Conservation (phyloP, 2,888 invertebrate genomes). For the Rosalia funebris region DNA sequence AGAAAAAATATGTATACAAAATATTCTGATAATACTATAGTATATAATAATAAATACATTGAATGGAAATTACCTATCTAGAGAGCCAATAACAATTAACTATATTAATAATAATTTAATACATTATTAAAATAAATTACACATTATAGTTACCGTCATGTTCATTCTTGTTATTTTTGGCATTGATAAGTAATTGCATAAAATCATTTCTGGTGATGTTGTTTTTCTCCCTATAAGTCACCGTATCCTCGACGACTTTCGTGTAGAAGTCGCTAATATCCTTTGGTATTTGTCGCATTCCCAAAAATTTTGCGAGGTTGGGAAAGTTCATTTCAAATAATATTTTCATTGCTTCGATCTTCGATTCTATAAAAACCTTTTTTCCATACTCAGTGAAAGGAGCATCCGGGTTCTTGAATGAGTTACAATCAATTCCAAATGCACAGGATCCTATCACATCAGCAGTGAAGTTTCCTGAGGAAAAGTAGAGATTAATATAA, state of each 20-base stretch:
- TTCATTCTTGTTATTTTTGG: constrained; percentile 40
- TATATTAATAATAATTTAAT: too few species aligned
- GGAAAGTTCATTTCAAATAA: neutral
- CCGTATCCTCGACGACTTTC: constrained; percentile 59
- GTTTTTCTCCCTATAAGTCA: constrained; percentile 63
- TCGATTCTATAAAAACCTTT: neutral
- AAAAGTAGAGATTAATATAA: too few species aligned
- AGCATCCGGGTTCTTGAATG: neutral
- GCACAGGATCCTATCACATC: neutral
- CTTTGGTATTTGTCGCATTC: neutral
- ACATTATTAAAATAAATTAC: too few species aligned
- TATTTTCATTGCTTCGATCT: neutral
- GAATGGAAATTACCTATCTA: too few species aligned
- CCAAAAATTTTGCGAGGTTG: neutral
- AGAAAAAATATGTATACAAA: too few species aligned
- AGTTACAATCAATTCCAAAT: neutral
- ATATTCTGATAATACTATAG: too few species aligned
- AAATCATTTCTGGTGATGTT: constrained; percentile 66
- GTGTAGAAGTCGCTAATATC: constrained; percentile 23
- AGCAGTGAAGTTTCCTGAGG: neutral
- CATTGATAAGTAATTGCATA: constrained; percentile 65
- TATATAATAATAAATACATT: too few species aligned
- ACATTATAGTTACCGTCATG: neutral
- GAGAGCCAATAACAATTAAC: too few species aligned
- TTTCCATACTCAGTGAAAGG: neutral